Evolutionary conservation across 2,888 invertebrate species (phyloP).

Genomic region (Ennomos fuscantarius): DNA sequence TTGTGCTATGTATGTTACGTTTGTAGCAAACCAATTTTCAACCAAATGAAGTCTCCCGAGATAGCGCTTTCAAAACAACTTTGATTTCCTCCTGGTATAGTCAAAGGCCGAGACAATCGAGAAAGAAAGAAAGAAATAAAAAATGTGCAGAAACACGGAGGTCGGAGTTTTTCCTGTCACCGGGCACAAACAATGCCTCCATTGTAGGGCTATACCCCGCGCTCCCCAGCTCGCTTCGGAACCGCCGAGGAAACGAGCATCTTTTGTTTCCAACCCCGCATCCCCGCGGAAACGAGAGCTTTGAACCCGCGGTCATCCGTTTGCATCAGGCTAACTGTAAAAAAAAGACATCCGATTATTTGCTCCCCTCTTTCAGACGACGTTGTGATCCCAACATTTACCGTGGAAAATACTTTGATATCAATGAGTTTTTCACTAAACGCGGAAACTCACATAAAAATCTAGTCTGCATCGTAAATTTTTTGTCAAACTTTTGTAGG

Average conservation of each 20-base stretch:
- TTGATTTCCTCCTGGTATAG: conserved; percentile 72
- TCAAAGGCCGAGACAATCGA: conserved; percentile 73
- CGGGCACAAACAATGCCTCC: conserved; percentile 83
- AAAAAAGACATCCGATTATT: conserved; percentile 67
- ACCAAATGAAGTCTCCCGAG: conserved; percentile 45
- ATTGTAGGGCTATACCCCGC: conserved; percentile 66
- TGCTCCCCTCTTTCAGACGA: conserved; percentile 41
- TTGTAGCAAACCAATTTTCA: conserved; percentile 11
- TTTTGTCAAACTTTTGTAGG: conserved; percentile 4
- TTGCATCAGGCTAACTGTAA: conserved; percentile 73
- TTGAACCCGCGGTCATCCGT: conserved; percentile 82
- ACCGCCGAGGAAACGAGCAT: conserved; percentile 81
- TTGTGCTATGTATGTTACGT: conserved; percentile 5
- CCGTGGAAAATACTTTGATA: conserved; percentile 25
- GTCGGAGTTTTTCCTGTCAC: conserved; percentile 85
- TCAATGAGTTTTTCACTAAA: conserved; percentile 31
- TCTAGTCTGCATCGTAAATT: conserved; percentile 6
- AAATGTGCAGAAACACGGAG: conserved; percentile 84
- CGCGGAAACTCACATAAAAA: conserved; percentile 9
- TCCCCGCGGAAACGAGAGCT: conserved; percentile 73
- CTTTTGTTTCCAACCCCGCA: conserved; percentile 78
- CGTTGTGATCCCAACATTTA: conserved; percentile 20
- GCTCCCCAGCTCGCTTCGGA: conserved; percentile 54
- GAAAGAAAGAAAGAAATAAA: conserved; percentile 76
- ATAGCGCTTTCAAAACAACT: conserved; percentile 68